Evolutionary conservation across 2,797 vertebrate species (phyloP).

Genomic region (Sebastes kiyomatsui): DNA sequence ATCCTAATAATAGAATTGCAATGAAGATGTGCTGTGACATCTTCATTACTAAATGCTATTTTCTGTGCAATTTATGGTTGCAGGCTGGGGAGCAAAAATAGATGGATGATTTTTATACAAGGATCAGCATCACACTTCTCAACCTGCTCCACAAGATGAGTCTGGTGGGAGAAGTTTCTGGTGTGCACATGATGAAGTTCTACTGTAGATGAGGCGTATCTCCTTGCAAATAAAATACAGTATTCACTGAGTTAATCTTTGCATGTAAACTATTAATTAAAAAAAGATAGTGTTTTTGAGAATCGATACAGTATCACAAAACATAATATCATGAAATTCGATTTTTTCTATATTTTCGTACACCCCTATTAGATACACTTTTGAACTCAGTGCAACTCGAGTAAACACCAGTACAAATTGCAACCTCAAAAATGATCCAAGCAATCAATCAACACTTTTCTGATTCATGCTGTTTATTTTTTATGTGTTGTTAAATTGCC

Average conservation of each 20-base stretch:
- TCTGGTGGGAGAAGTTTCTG: neutral
- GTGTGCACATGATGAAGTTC: neutral
- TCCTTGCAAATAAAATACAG: too few species aligned
- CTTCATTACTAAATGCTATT: constrained; percentile 20
- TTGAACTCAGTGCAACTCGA: neutral
- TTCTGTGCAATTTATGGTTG: constrained; percentile 9
- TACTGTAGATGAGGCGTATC: neutral
- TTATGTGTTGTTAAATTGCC: neutral
- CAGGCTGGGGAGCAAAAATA: constrained; percentile 9
- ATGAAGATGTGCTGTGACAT: constrained; percentile 13
- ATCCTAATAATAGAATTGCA: constrained; percentile 17
- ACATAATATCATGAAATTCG: too few species aligned
- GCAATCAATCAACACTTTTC: neutral
- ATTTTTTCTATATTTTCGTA: too few species aligned
- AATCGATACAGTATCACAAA: too few species aligned
- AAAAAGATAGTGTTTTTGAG: too few species aligned
- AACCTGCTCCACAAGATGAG: neutral
- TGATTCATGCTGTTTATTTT: neutral
- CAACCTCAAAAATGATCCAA: neutral
- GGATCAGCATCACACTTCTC: neutral
- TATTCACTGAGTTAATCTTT: too few species aligned
- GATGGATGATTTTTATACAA: neutral
- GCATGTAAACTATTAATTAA: too few species aligned
- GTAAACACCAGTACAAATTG: neutral
- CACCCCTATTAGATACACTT: neutral